Base-by-base conservation (phyloP, 2,797 vertebrate genomes). In the Mallotus villosus region DNA sequence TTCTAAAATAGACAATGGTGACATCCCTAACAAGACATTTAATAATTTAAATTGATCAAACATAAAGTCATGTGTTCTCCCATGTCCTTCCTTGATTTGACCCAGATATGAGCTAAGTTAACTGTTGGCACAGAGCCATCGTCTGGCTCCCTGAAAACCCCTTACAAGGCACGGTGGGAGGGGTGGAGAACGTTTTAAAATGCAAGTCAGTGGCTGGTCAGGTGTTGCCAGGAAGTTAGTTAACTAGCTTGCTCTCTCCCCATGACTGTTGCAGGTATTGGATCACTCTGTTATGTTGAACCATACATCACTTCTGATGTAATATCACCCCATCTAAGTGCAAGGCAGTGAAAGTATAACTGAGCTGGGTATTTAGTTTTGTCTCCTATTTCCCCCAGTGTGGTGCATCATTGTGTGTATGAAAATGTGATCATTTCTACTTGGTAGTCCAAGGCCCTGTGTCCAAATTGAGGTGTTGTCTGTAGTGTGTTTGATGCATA, bases 101-200 rank as follows among this genome's bases (percentile, higher is more conserved):
- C 72, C 57, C 58, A 74, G 14, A 64, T 68, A 70, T 58, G 7
- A 60, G 3, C 58, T 7, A 29, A 46, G 63, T 65, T 65, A 59
- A 29, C 32, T 46, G 3, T 5, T 63, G 74, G n/a, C 61, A 32
- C 0, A 0, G 16, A 61, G 21, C 55, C 63, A n/a, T 17, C 75
- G 71, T 80, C 80, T 78, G 70, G n/a, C 32, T 68, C 75, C 64
- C 55, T 69, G 58, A 60, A 63, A 71, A 27, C 3, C 17, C 65
- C 11, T 14, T 72, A 70, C 59, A 66, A 25, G 68, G 73, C 24
- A 27, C 58, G 51, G 49, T 53, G 49, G 16, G 65, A 22, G 65
- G 46, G 64, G 6, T 27, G n/a, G 32, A 12, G 21, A 2, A 12
- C 58, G 34, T 46, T 65, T 65, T 37, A 5, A 29, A 61, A 34